These are phyloP conservation scores for Panulirus ornatus DNA, from an alignment of 1,140 invertebrate species.

Conservation along the genomic window DNA sequence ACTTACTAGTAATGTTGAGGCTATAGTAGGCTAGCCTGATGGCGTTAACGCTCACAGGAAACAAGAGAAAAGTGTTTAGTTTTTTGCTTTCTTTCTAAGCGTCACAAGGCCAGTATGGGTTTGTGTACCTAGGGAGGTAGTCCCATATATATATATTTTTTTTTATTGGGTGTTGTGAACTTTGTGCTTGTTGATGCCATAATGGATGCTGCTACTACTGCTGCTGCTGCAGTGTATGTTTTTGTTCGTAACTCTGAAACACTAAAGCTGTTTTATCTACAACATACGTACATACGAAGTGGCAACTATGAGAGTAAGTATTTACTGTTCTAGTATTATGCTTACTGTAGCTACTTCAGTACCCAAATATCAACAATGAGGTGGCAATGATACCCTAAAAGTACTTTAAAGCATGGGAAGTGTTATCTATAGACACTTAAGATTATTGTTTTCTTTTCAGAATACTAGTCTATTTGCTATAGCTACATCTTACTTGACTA, in stretches of 20 bases:
- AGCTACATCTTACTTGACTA: too few species aligned
- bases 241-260: too few species aligned
- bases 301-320: constrained; percentile 29
- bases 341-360: too few species aligned
- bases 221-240: too few species aligned
- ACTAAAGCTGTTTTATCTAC: constrained; percentile 8
- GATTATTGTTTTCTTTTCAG: too few species aligned
- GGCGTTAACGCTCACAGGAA: constrained; percentile 18
- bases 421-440: background rate
- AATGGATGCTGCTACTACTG: too few species aligned
- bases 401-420: background rate
- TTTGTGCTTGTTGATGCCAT: too few species aligned
- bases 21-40: constrained; percentile 22
- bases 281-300: constrained; percentile 4
- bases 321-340: background rate
- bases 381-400: background rate
- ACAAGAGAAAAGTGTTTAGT: constrained; percentile 1
- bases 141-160: too few species aligned
- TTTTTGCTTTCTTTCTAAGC: background rate
- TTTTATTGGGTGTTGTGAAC: too few species aligned
- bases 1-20: constrained; percentile 39
- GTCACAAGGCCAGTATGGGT: background rate
- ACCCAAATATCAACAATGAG: background rate
- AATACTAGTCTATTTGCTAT: too few species aligned
- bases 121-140: background rate